Evolutionary conservation across 2,888 invertebrate species (phyloP), one percentile per base, ranked within the genome.

Genomic region (Melangyna quadrimaculata): DNA sequence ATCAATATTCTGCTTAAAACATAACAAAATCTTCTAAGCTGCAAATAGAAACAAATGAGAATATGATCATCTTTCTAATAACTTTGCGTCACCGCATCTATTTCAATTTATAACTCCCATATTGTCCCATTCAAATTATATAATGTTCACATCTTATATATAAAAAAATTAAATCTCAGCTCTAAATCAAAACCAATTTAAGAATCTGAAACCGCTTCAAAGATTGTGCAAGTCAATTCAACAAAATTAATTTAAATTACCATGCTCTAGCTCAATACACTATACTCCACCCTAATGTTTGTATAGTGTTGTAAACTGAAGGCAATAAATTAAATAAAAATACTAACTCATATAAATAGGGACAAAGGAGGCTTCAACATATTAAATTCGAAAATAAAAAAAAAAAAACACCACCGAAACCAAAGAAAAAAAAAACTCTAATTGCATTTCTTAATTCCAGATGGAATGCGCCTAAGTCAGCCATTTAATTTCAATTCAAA

Each of bases 101-200:
- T 48, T 24, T 43, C 27, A 69, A 63, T 59, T 63, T 40, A 40
- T 40, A 17, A 45, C 24, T 43, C 9, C 17, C 32, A 61, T 32
- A n/a, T n/a, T n/a, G n/a, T n/a, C n/a, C n/a, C n/a, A n/a, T n/a
- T n/a, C n/a, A n/a, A n/a, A n/a, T 35, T 17, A 27, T 43, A 43
- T n/a, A 17, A 1, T 63, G 29, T 48, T 48, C 59, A 63, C 72
- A 78, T 43, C 22, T 14, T 12, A 40, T 55, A 22, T 12, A 40
- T 55, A 22, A 10, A 3, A 35, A 19, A 2, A 83, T 65, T 45
- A 59, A 65, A 79, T 80, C 74, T 53, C 59, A 63, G 48, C 57
- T 75, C 65, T 70, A 71, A 84, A 84, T 84, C 84, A 80, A 72
- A 75, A 40, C 61, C 75, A 84, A 84, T 84, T 84, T 67, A 57